A percentile compares a stretch with the other conserved stretches of the same genome.
These are phyloP conservation scores for Sebastes matsubarae DNA, from an alignment of 2,797 vertebrate species.

Conservation along the genomic window DNA sequence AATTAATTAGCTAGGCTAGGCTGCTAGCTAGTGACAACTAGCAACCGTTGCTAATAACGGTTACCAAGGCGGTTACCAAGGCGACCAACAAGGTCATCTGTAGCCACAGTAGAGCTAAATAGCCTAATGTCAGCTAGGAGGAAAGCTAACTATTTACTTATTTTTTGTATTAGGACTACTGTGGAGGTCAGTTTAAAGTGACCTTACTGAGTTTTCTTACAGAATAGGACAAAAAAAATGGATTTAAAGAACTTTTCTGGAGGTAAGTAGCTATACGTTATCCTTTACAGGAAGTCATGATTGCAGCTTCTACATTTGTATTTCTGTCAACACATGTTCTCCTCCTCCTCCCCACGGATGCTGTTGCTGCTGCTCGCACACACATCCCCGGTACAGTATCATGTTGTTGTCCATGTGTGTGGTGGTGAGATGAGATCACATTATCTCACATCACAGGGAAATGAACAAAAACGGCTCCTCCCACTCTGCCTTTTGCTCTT, in stretches of 20 bases:
- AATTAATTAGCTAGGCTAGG: neutral
- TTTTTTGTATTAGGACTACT: neutral
- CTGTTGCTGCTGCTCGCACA: constrained; percentile 15
- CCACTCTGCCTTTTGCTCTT: constrained; percentile 61
- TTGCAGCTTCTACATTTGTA: neutral
- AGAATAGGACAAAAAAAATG: neutral
- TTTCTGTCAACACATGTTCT: neutral
- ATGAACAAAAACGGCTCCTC: constrained; percentile 67
- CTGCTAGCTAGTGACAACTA: neutral
- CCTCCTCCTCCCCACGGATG: neutral
- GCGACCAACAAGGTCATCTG: neutral
- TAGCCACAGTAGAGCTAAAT: neutral
- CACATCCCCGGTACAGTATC: constrained; percentile 32
- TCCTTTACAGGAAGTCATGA: neutral
- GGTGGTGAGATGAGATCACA: constrained; percentile 60
- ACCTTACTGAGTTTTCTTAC: neutral
- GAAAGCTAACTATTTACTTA: neutral
- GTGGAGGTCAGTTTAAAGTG: constrained; percentile 3
- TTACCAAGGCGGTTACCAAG: neutral
- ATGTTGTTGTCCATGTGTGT: constrained; percentile 51
- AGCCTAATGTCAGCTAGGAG: neutral
- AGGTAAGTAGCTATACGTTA: neutral
- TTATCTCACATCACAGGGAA: constrained; percentile 75
- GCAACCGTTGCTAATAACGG: neutral
- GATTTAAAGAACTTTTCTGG: neutral